Evolutionary conservation across 2,113 vertebrate genomes (phyloP).

Genomic region (Coptodon rendalli): DNA sequence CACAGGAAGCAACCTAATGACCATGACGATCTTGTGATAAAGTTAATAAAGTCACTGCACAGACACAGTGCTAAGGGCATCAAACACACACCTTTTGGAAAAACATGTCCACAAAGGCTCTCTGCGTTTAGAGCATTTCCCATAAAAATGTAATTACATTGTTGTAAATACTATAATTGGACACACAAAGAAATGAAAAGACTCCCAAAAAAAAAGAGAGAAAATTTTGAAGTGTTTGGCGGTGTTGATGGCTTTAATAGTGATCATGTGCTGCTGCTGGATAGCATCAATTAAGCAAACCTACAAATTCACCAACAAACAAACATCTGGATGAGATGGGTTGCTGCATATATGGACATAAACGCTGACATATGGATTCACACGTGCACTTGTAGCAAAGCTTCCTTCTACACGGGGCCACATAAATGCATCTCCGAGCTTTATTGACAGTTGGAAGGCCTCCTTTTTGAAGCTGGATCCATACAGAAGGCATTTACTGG

Average conservation of each 20-base stretch:
- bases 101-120: not conserved
- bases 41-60: not conserved
- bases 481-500: not conserved
- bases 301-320: not conserved
- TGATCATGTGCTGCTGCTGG: conserved; percentile 18
- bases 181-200: not conserved
- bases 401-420: not conserved
- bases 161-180: not conserved
- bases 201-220: not conserved
- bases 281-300: conserved; percentile 30
- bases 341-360: not conserved
- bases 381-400: not conserved
- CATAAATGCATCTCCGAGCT: not conserved
- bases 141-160: not conserved
- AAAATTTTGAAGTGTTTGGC: conserved; percentile 2
- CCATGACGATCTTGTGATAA: conserved; percentile 11
- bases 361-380: not conserved
- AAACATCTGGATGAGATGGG: conserved; percentile 17
- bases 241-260: not conserved
- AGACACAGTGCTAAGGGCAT: not conserved
- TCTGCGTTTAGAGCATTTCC: not conserved
- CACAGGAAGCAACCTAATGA: conserved; percentile 16
- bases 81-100: not conserved
- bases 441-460: not conserved
- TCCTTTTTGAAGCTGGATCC: not conserved